Evolutionary conservation across 2,797 vertebrate species (phyloP).

Genomic region (Cephalopachus bancanus): DNA sequence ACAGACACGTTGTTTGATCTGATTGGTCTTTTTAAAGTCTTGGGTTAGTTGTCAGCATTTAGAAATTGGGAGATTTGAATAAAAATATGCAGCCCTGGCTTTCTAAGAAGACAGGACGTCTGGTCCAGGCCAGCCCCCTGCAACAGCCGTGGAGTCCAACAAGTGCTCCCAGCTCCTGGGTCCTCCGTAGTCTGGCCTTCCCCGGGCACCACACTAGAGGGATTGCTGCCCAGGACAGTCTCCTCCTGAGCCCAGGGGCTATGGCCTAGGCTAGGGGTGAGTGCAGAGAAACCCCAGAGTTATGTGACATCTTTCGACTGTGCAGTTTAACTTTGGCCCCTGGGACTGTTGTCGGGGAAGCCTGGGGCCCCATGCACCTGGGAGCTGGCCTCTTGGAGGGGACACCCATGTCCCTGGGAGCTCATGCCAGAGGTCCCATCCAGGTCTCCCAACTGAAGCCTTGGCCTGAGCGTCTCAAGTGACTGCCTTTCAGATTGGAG

Average conservation of each 20-base stretch:
- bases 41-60: background rate
- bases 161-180: fast-evolving
- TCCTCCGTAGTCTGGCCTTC: background rate
- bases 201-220: background rate
- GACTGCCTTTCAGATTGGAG: background rate
- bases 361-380: no score
- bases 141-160: background rate
- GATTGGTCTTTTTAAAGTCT: background rate
- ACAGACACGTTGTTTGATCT: background rate
- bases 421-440: background rate
- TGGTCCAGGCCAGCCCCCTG: background rate
- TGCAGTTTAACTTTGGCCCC: background rate
- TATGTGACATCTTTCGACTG: background rate
- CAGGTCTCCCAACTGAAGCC: background rate
- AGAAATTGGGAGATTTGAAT: background rate
- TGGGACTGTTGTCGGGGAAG: background rate
- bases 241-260: background rate
- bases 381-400: background rate
- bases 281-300: background rate
- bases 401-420: background rate
- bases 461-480: background rate
- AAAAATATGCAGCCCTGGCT: background rate
- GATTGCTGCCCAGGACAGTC: background rate
- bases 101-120: background rate
- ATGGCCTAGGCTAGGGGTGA: background rate